These are phyloP conservation scores for Timema podura DNA, from an alignment of 2,888 invertebrate genomes.

Conservation along the genomic window DNA sequence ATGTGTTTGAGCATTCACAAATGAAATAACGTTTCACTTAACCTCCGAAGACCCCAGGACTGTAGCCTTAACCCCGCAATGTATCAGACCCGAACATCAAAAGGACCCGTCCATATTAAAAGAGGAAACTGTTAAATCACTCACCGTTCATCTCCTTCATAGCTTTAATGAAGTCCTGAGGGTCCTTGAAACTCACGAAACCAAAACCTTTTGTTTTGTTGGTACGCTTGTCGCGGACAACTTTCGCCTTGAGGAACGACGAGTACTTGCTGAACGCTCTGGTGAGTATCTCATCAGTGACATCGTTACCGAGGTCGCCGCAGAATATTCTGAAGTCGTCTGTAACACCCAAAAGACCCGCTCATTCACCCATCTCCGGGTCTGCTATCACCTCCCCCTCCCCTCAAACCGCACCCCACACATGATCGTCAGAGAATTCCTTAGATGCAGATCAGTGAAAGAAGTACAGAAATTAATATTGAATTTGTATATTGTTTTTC, in stretches of 20 bases:
- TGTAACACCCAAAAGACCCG: conserved; percentile 34
- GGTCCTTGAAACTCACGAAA: conserved; percentile 97
- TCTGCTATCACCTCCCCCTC: no score
- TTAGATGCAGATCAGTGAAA: no score
- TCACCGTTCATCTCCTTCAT: conserved; percentile 99
- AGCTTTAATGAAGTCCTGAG: conserved; percentile 94
- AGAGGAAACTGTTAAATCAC: conserved; percentile 36
- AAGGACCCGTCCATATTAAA: background rate
- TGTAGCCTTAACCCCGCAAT: no score
- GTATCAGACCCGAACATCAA: no score
- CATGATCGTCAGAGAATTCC: no score
- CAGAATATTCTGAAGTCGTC: conserved; percentile 98
- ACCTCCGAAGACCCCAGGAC: no score
- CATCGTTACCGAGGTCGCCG: conserved; percentile 99
- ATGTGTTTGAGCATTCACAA: no score
- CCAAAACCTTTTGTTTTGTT: conserved; percentile 99
- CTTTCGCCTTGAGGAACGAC: conserved; percentile 91
- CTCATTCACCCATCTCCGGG: no score
- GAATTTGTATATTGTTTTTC: no score
- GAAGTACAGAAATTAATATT: no score
- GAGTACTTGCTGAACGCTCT: conserved; percentile 92
- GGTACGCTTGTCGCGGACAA: conserved; percentile 91
- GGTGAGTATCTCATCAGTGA: conserved; percentile 95
- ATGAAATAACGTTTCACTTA: no score
- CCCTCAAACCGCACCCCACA: no score